Percentiles rank a stretch among this genome's conserved stretches.
phyloP scores from a whole-genome alignment of 2,797 vertebrate species.

The Sparus aurata region DNA sequence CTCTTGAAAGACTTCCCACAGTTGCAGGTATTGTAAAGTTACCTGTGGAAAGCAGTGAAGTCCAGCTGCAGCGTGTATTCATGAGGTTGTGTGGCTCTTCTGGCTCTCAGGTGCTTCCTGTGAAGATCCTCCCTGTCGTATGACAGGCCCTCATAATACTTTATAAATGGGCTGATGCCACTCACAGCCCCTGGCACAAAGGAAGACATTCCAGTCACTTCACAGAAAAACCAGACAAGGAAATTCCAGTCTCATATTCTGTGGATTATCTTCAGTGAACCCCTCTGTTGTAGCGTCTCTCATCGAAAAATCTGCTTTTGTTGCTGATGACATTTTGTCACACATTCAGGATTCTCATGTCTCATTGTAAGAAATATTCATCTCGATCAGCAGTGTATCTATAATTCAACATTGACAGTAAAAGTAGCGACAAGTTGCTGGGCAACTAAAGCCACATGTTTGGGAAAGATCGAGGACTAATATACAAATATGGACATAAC shows the following conservation, averaged over 20 bases:
- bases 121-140: slow-evolving; percentile 78
- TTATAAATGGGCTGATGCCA: slow-evolving; percentile 80
- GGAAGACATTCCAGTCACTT: slow-evolving; percentile 1
- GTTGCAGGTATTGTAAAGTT: not conserved
- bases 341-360: not conserved
- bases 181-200: slow-evolving; percentile 63
- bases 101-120: slow-evolving; percentile 75
- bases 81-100: slow-evolving; percentile 59
- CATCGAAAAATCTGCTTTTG: slow-evolving; percentile 9
- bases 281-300: not conserved
- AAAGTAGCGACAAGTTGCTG: not conserved
- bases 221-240: not conserved
- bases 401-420: too few relatives aligned
- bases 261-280: not conserved
- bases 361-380: not conserved
- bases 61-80: slow-evolving; percentile 73
- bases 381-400: too few relatives aligned
- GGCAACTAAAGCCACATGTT: not conserved
- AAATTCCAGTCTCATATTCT: not conserved
- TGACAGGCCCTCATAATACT: slow-evolving; percentile 79
- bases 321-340: slow-evolving; percentile 9
- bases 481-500: too few relatives aligned
- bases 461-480: not conserved
- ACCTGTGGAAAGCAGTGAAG: slow-evolving; percentile 86
- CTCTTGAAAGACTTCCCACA: slow-evolving; percentile 4